Conservation (phyloP, 53 echinoderm and acorn worm species). For the Apostichopus leukothele region DNA sequence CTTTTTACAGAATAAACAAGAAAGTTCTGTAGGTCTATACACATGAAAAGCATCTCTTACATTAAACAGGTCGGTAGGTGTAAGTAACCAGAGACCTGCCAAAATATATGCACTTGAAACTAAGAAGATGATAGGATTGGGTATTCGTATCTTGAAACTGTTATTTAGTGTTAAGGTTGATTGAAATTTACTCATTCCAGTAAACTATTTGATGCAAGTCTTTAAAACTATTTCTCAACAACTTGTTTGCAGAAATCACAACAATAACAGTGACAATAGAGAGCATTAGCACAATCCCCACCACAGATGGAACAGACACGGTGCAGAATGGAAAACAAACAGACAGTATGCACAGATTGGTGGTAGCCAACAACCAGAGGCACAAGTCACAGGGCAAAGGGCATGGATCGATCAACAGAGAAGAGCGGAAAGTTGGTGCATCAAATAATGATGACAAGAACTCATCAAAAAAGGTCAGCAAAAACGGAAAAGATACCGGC, state of each 20-base stretch:
- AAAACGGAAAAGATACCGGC: slow-evolving; percentile 8
- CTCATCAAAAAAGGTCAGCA: neutral
- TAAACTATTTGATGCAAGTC: no score
- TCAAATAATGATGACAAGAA: neutral
- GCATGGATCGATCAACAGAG: neutral
- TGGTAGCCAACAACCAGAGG: slow-evolving; percentile 26
- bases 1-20: no score
- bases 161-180: no score
- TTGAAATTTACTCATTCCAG: neutral
- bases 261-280: slow-evolving; percentile 46
- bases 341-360: slow-evolving; percentile 33
- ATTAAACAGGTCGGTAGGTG: no score
- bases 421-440: slow-evolving; percentile 15
- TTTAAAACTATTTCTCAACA: neutral
- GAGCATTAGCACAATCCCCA: neutral
- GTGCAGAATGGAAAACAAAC: neutral
- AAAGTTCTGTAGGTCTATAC: no score
- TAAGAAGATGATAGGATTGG: no score
- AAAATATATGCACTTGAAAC: no score
- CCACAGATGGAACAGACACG: neutral
- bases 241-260: slow-evolving; percentile 10
- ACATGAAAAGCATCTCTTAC: no score
- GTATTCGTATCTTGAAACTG: no score
- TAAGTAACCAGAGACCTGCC: no score
- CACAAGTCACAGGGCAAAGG: slow-evolving; percentile 16